Percentiles rank a stretch among this genome's conserved stretches.
Conservation (phyloP, 2,797 vertebrate genomes). For the Smutsia gigantea region DNA sequence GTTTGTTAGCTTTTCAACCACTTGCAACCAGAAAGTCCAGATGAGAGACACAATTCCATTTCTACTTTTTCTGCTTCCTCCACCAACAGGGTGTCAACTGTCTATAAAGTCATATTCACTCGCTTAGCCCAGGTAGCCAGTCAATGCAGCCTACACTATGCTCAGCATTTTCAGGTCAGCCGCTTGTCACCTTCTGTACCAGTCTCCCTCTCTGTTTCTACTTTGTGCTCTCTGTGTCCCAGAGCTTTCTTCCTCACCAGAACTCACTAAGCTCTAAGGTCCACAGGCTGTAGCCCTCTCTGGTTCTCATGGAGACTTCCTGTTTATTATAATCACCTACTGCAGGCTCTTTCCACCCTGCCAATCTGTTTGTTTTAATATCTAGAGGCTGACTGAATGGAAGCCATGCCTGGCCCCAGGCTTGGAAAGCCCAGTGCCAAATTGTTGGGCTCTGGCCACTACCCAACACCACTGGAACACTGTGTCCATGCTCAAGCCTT, state of each 20-base stretch:
- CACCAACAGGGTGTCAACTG: neutral
- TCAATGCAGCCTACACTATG: neutral
- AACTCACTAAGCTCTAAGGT: neutral
- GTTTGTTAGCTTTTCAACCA: constrained; percentile 9
- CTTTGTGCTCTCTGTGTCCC: neutral
- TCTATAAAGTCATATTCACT: neutral
- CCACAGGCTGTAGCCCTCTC: neutral
- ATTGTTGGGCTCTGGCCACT: constrained; percentile 33
- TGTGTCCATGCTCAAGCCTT: constrained; percentile 54
- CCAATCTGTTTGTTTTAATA: constrained; percentile 69
- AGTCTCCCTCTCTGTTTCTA: neutral
- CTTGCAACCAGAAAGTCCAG: neutral
- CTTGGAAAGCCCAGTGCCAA: constrained; percentile 58
- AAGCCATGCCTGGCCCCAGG: constrained; percentile 65
- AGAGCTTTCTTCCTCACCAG: neutral
- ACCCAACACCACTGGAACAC: constrained; percentile 26
- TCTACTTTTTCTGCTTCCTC: constrained; percentile 7
- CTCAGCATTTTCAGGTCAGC: neutral
- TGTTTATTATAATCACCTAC: constrained; percentile 44
- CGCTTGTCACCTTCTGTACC: neutral
- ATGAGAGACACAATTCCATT: neutral
- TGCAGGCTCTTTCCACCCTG: constrained; percentile 17
- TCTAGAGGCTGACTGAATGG: constrained; percentile 58
- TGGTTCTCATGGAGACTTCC: constrained; percentile 36
- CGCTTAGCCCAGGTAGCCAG: neutral